Evolutionary conservation across 2,797 vertebrate species (phyloP).

Genomic region (Lerista edwardsae): DNA sequence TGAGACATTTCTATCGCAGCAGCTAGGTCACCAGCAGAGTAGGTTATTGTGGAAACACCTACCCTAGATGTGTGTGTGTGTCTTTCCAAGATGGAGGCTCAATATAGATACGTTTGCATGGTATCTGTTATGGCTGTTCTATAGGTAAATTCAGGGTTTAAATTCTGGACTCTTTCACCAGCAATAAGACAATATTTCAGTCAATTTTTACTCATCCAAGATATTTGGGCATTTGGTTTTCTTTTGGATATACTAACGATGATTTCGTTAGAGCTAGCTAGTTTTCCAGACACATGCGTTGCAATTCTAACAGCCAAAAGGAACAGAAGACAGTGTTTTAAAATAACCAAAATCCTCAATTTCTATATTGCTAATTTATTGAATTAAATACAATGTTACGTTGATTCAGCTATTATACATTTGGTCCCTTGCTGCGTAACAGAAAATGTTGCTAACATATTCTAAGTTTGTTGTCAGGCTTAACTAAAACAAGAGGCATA

Average conservation of each 20-base stretch:
- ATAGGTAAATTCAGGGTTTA: conserved; percentile 28
- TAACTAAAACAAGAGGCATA: conserved; percentile 77
- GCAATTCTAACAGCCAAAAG: conserved; percentile 69
- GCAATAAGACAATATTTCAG: conserved; percentile 18
- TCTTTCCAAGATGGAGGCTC: not conserved
- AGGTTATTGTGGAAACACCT: conserved; percentile 3
- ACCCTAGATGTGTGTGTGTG: not conserved
- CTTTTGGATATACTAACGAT: conserved; percentile 51
- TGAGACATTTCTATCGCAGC: not conserved
- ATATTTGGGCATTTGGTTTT: conserved; percentile 62
- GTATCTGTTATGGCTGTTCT: conserved; percentile 37
- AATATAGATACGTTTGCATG: conserved; percentile 20
- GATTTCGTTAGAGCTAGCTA: conserved; percentile 60
- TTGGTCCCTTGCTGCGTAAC: conserved; percentile 72
- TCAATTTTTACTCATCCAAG: conserved; percentile 43
- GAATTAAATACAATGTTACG: conserved; percentile 71
- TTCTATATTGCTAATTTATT: conserved; percentile 61
- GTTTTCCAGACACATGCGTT: conserved; percentile 64
- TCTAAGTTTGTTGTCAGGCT: conserved; percentile 72
- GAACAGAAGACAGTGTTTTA: conserved; percentile 63
- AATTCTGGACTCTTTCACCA: conserved; percentile 39
- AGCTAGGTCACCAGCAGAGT: conserved; percentile 25
- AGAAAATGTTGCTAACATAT: conserved; percentile 71
- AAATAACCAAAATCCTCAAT: conserved; percentile 53
- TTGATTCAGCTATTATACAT: conserved; percentile 69